Evolutionary conservation across 2,888 invertebrate genomes (phyloP), one percentile per base, ranked within the genome.

Genomic region (Protonemura montana): DNA sequence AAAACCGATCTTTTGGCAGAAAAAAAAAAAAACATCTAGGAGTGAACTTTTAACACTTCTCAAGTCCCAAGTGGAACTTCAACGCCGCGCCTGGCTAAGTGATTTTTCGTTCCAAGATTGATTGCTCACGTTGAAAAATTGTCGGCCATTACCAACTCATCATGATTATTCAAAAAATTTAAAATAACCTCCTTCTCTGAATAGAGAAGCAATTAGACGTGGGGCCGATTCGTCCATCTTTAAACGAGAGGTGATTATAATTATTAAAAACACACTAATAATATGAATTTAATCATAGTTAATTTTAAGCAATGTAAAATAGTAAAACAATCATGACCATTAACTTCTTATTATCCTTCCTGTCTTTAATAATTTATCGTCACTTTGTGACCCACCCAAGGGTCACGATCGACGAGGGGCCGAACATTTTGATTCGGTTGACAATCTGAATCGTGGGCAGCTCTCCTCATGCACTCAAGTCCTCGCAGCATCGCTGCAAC

Each of bases 291-390:
- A 59, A 59, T 59, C 3, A 59, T 59, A 59, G 59, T 13, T 59
- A 10, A 59, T 59, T 59, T 59, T 59, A 59, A 59, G 59, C 3
- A 21, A 10, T 59, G 59, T 59, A 59, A 16, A 21, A 10, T 59
- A 21, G 13, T 16, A 59, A 59, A 59, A 28, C 26, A 78, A 78
- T 27, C 78, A n/a, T 27, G 28, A 78, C 13, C 78, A 78, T 78
- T 78, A 78, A 78, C 26, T 78, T 26, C 78, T 28, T 29, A 13
- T 76, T 35, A 26, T 85, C 85, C 82, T 86, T 59, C 86, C 86
- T 86, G 82, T 27, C 82, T 82, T 77, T 86, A 27, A 59, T 82
- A 59, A 86, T 82, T 86, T 82, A 86, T 86, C 76, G 76, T 25
- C 29, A 28, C 85, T 86, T 86, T 86, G 86, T 82, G 80, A 76